phyloP scores from a whole-genome alignment of 1,140 invertebrate genomes.

The Batillaria attramentaria region DNA sequence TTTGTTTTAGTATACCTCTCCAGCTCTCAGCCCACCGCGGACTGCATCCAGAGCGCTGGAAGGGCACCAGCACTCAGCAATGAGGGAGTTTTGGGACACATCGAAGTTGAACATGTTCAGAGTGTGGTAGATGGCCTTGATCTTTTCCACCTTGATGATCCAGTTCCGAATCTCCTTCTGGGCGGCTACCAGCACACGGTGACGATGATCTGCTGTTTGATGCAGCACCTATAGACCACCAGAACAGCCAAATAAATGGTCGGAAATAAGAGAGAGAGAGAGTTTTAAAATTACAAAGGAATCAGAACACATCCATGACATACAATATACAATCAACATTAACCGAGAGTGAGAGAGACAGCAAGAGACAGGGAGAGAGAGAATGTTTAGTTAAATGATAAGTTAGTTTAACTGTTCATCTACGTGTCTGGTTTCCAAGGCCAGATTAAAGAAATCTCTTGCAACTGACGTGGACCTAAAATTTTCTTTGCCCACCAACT shows the following conservation, averaged over 20 bases:
- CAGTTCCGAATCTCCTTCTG: constrained; percentile 85
- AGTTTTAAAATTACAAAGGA: background rate
- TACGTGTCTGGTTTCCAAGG: too few relatives aligned
- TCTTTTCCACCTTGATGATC: constrained; percentile 78
- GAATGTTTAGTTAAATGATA: too few relatives aligned
- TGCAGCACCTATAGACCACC: constrained; percentile 77
- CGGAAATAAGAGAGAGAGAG: background rate
- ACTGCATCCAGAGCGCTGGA: constrained; percentile 90
- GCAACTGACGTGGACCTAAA: too few relatives aligned
- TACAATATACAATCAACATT: too few relatives aligned
- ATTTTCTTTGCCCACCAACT: too few relatives aligned
- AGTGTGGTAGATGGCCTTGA: constrained; percentile 83
- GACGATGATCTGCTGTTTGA: constrained; percentile 96
- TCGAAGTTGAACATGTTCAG: constrained; percentile 84
- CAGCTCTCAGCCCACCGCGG: constrained; percentile 80
- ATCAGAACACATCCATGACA: background rate
- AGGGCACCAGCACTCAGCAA: constrained; percentile 99
- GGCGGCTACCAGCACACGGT: constrained; percentile 90
- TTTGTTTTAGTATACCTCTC: constrained; percentile 49
- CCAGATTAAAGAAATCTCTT: too few relatives aligned
- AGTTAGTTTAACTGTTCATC: too few relatives aligned
- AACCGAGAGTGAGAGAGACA: too few relatives aligned
- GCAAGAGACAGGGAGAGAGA: too few relatives aligned
- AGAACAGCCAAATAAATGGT: background rate
- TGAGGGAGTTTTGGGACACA: constrained; percentile 88